Evolutionary conservation across 2,888 invertebrate species (phyloP).

Genomic region (Hofmannophila pseudospretella): DNA sequence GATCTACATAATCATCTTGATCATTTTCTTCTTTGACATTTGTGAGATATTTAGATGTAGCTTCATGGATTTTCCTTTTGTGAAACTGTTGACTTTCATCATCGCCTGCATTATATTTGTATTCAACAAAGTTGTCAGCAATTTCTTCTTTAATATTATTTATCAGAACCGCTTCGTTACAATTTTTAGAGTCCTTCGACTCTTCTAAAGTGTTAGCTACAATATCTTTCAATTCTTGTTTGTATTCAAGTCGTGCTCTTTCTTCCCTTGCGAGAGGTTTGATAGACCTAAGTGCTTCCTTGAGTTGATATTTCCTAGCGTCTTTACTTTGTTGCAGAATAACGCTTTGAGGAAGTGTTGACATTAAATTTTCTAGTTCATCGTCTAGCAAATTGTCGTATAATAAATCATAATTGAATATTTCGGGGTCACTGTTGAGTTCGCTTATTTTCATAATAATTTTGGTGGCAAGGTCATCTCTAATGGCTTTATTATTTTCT

Average conservation of each 20-base stretch:
- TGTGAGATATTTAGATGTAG: slow-evolving; percentile 26
- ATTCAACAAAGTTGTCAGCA: slow-evolving; percentile 42
- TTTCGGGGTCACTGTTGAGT: slow-evolving; percentile 36
- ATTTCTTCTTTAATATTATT: slow-evolving; percentile 36
- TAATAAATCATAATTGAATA: slow-evolving; percentile 34
- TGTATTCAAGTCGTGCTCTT: slow-evolving; percentile 35
- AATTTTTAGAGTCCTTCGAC: slow-evolving; percentile 19
- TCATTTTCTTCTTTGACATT: slow-evolving; percentile 15
- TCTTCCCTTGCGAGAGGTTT: slow-evolving; percentile 40
- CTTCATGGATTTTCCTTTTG: slow-evolving; percentile 34
- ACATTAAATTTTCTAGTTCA: slow-evolving; percentile 36
- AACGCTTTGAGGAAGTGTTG: slow-evolving; percentile 25
- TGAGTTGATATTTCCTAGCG: slow-evolving; percentile 32
- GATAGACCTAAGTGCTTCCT: slow-evolving; percentile 28
- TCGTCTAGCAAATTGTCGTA: slow-evolving; percentile 37
- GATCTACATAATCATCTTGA: slow-evolving; percentile 17
- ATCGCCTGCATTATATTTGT: slow-evolving; percentile 31
- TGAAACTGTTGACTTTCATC: slow-evolving; percentile 30
- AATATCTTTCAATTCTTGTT: slow-evolving; percentile 34
- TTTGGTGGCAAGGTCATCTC: slow-evolving; percentile 35
- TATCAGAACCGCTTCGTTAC: slow-evolving; percentile 18
- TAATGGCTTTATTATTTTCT: slow-evolving; percentile 18
- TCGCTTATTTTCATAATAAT: slow-evolving; percentile 49
- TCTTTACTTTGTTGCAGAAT: slow-evolving; percentile 27
- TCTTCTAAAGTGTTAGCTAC: slow-evolving; percentile 30